Base-by-base conservation (phyloP, 2,797 vertebrate genomes). In the Takifugu rubripes region DNA sequence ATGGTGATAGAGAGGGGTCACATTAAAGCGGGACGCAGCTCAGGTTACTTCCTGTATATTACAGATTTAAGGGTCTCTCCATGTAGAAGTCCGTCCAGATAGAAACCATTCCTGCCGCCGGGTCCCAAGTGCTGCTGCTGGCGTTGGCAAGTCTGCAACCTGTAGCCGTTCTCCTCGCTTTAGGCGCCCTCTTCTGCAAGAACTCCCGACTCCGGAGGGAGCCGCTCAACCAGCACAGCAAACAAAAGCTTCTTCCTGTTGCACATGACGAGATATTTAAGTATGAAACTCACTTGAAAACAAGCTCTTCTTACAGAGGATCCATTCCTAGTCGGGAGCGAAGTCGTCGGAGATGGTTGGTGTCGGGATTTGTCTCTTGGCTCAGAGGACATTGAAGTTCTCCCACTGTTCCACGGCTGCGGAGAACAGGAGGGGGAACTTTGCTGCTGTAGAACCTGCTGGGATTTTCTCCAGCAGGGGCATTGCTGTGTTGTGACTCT, bases 381-480 rank as follows among this genome's bases (percentile, higher is more conserved):
- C 79, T 73, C 74, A 85, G 84, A 88, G 88, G 85, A 89, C 84
- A 89, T 84, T 86, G 90, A 87, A 82, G 85, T 88, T 87, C 61
- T 61, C 80, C 75, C 81, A 79, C 75, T 81, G 77, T 85, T 80
- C 80, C 77, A 81, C 66, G 76, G 83, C 79, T 84, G 81, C 80
- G 80, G 73, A 80, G 79, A 84, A 85, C 77, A 86, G 72, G 68
- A 62, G 10, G 79, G 79, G 82, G 75, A 77, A 84, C 84, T 77
- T 80, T 89, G 89, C 91, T 92, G 90, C 91, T 92, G 90, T 88
- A 85, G 72, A 75, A 88, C 87, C 86, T 84, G 82, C 86, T 87
- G 87, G 69, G 73, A 85, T 83, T 82, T 79, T 77, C 3, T 49
- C 29, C 47, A 82, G 78, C 84, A 83, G 86, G 78, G 82, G 72